phyloP scores from a whole-genome alignment of 1,140 invertebrate genomes.

The Muscidifurax raptorellus region DNA sequence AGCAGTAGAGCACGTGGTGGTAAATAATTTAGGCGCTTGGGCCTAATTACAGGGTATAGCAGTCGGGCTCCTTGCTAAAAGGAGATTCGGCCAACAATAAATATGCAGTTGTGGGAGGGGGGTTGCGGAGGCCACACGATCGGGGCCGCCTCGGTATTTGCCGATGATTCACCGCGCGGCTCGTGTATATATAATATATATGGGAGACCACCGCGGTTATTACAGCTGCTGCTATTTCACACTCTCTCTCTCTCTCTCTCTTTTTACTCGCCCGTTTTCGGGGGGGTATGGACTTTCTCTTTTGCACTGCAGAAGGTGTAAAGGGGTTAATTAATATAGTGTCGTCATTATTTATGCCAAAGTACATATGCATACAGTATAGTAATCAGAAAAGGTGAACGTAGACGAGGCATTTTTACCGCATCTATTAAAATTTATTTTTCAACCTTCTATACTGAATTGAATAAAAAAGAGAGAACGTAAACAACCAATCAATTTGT shows the following conservation, averaged over 20 bases:
- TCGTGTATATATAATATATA: too few relatives aligned
- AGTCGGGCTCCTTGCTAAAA: constrained; percentile 31
- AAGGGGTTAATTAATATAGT: too few relatives aligned
- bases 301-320: neutral
- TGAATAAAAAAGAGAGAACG: too few relatives aligned
- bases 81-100: constrained; percentile 49
- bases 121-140: neutral
- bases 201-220: neutral
- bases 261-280: neutral
- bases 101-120: constrained; percentile 25
- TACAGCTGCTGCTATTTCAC: neutral
- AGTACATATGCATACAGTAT: too few relatives aligned
- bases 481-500: too few relatives aligned
- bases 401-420: too few relatives aligned
- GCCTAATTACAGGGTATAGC: constrained; percentile 43
- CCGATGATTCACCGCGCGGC: constrained; percentile 47
- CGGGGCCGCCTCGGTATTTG: constrained; percentile 47
- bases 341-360: neutral
- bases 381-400: too few relatives aligned
- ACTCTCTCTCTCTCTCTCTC: neutral
- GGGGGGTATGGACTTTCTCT: neutral
- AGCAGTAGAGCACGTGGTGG: neutral
- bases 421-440: too few relatives aligned
- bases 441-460: too few relatives aligned
- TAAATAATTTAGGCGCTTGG: constrained; percentile 48